Evolutionary conservation across 2,113 vertebrate genomes (phyloP).

Genomic region (Addax nasomaculatus): DNA sequence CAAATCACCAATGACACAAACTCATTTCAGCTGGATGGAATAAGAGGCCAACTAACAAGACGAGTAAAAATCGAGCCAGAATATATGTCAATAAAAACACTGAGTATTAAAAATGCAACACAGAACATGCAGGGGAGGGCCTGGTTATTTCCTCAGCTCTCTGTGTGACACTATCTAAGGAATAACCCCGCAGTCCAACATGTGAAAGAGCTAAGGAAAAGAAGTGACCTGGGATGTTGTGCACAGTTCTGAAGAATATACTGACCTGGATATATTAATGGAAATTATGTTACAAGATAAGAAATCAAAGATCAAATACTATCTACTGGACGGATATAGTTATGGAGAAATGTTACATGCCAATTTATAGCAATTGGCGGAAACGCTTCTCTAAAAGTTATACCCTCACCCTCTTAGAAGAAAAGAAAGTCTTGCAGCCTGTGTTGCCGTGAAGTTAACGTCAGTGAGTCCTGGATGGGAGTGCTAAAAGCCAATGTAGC

Average conservation of each 20-base stretch:
- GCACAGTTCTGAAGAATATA: not conserved
- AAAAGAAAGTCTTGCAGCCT: not conserved
- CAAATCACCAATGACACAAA: not conserved
- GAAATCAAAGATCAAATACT: not conserved
- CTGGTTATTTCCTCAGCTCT: not conserved
- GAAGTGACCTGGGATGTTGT: fast-evolving
- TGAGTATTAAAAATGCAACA: not conserved
- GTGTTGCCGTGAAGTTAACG: not conserved
- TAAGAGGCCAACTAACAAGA: not conserved
- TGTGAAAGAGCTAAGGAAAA: not conserved
- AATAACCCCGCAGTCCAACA: not conserved
- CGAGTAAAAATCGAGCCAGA: not conserved
- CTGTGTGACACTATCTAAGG: not conserved
- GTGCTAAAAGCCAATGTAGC: not conserved
- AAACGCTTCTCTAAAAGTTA: not conserved
- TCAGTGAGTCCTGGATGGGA: not conserved
- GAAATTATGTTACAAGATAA: not conserved
- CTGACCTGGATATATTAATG: not conserved
- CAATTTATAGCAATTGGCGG: not conserved
- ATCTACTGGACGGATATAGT: too few species aligned
- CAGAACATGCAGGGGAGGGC: not conserved
- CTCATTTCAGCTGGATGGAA: not conserved
- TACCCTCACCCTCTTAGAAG: not conserved
- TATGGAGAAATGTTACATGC: not conserved
- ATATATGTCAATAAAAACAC: not conserved